Conservation (phyloP, 2,797 vertebrate species). For the Eulemur coronatus region DNA sequence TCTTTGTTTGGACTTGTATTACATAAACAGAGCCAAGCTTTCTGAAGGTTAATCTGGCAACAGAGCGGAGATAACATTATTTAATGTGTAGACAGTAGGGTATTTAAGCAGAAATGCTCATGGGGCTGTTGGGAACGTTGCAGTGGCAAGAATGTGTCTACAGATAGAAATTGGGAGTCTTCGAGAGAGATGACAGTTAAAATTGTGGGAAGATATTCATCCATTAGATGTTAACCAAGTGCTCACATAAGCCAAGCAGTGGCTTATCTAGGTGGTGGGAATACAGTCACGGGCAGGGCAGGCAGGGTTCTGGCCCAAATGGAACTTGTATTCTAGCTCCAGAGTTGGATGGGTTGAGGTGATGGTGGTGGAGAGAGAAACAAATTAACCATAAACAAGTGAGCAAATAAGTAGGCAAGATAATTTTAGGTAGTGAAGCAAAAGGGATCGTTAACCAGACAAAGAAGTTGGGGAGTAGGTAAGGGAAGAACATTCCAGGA, state of each 20-base stretch:
- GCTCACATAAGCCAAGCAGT: background rate
- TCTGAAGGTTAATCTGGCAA: constrained; percentile 10
- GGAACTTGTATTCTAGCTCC: background rate
- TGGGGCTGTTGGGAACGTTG: background rate
- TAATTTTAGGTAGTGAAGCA: background rate
- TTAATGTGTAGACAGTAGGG: background rate
- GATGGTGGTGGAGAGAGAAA: background rate
- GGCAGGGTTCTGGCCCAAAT: background rate
- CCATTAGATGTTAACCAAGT: background rate
- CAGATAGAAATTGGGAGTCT: background rate
- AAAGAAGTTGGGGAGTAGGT: background rate
- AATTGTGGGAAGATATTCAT: background rate
- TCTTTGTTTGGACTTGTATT: background rate
- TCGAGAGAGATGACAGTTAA: background rate
- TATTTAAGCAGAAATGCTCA: background rate
- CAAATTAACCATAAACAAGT: background rate
- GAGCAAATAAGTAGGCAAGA: background rate
- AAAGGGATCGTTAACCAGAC: background rate
- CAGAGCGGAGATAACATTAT: background rate
- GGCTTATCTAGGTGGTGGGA: background rate
- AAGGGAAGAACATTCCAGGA: background rate
- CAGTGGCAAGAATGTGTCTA: background rate
- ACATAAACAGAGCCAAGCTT: background rate
- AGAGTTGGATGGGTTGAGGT: background rate
- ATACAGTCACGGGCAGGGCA: background rate